These are phyloP conservation scores for Indicator maculatus DNA, from an alignment of 2,113 vertebrate species.

Conservation along the genomic window DNA sequence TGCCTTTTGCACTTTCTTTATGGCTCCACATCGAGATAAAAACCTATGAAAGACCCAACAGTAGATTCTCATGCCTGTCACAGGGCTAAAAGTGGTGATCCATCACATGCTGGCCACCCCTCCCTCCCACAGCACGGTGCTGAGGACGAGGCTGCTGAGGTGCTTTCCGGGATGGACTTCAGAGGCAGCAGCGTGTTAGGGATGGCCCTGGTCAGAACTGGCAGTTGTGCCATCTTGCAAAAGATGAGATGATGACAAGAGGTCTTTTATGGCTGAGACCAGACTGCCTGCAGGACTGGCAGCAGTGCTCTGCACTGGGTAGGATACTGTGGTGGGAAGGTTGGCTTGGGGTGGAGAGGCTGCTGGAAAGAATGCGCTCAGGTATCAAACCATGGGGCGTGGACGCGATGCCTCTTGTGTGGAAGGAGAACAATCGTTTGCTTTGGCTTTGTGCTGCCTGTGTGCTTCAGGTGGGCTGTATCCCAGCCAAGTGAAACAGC, in stretches of 20 bases:
- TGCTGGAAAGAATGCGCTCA: neutral
- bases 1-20: slow-evolving; percentile 8
- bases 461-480: neutral
- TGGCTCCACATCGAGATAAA: neutral
- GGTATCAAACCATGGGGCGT: neutral
- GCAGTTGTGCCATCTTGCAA: neutral
- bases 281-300: neutral
- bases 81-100: neutral
- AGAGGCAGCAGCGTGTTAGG: accelerated
- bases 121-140: accelerated
- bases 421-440: neutral
- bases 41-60: slow-evolving; percentile 8
- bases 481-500: neutral
- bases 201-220: neutral
- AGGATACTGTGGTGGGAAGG: neutral
- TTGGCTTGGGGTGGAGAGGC: neutral
- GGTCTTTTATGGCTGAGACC: neutral
- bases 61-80: slow-evolving; percentile 18
- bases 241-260: neutral
- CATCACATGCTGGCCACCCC: neutral
- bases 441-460: neutral
- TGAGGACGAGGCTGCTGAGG: accelerated
- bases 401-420: neutral
- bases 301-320: neutral
- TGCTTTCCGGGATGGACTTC: neutral